Evolutionary conservation across 2,888 invertebrate genomes (phyloP).

Genomic region (Ernsta delagoae): DNA sequence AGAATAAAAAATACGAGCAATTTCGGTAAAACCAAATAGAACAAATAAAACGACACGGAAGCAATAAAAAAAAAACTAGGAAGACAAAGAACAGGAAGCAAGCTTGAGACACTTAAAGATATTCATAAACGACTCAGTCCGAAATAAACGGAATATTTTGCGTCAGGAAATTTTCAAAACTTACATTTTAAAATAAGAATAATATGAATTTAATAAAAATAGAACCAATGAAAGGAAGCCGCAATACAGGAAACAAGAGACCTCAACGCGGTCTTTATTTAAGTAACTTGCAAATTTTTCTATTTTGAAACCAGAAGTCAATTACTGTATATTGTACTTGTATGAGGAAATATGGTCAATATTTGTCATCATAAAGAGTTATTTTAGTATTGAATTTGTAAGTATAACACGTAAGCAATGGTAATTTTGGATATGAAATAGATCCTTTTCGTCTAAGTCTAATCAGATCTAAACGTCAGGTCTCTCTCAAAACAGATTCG

Average conservation of each 20-base stretch:
- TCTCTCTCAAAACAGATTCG: too few relatives aligned
- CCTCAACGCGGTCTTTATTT: not conserved
- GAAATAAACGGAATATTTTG: not conserved
- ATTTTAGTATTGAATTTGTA: not conserved
- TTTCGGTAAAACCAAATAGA: too few relatives aligned
- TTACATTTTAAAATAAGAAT: not conserved
- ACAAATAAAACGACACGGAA: too few relatives aligned
- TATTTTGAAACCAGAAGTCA: constrained; percentile 8
- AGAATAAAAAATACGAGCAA: too few relatives aligned
- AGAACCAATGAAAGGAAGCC: not conserved
- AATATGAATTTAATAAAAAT: not conserved
- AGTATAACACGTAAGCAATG: too few relatives aligned
- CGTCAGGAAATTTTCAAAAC: not conserved
- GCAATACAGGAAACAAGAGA: not conserved
- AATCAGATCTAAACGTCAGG: not conserved
- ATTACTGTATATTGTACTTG: not conserved
- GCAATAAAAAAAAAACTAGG: too few relatives aligned
- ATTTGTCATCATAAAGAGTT: not conserved
- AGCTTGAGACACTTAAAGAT: too few relatives aligned
- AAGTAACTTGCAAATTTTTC: not conserved
- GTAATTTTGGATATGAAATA: too few relatives aligned
- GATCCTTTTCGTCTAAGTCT: too few relatives aligned
- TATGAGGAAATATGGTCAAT: not conserved
- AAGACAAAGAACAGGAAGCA: too few relatives aligned
- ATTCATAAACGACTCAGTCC: too few relatives aligned